These are phyloP conservation scores for Hippocampus guttulatus DNA, from an alignment of 2,113 vertebrate genomes.

Conservation along the genomic window DNA sequence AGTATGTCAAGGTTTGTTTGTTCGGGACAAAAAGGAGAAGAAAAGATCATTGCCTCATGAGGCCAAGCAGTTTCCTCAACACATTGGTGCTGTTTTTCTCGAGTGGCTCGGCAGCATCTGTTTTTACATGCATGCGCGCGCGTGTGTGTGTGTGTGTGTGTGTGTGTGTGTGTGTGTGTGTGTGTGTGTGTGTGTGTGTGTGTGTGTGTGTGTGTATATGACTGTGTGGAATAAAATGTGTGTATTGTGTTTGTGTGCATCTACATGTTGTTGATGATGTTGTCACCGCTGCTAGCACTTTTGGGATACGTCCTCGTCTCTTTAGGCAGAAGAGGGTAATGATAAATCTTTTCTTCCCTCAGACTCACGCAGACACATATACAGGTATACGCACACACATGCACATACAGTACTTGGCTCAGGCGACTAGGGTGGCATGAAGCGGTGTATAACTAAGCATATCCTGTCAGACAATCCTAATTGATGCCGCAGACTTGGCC, in stretches of 20 bases:
- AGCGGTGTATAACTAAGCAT: slow-evolving; percentile 76
- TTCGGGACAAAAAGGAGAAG: slow-evolving; percentile 43
- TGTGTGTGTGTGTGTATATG: slow-evolving; percentile 28
- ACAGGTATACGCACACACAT: not conserved
- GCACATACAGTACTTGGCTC: not conserved
- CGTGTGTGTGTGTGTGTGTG: slow-evolving; percentile 22
- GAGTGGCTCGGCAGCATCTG: slow-evolving; percentile 54
- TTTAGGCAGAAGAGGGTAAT: slow-evolving; percentile 49
- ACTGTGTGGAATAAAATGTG: not conserved
- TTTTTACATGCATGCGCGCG: slow-evolving; percentile 10
- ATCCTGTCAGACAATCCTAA: slow-evolving; percentile 76
- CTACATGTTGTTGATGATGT: slow-evolving; percentile 69
- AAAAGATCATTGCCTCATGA: slow-evolving; percentile 50
- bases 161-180: slow-evolving; percentile 11
- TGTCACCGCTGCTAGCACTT: slow-evolving; percentile 63
- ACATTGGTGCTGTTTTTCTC: slow-evolving; percentile 64
- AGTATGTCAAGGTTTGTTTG: slow-evolving; percentile 48
- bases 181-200: slow-evolving; percentile 16
- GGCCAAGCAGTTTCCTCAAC: slow-evolving; percentile 58
- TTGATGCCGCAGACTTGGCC: slow-evolving; percentile 61
- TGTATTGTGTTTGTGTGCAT: slow-evolving; percentile 5
- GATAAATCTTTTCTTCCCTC: slow-evolving; percentile 49
- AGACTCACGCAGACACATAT: not conserved
- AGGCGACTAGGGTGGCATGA: slow-evolving; percentile 56
- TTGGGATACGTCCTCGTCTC: slow-evolving; percentile 54